phyloP scores from a whole-genome alignment of 37 sponge, comb jelly and placozoan genomes.

The Crambe crambe region DNA sequence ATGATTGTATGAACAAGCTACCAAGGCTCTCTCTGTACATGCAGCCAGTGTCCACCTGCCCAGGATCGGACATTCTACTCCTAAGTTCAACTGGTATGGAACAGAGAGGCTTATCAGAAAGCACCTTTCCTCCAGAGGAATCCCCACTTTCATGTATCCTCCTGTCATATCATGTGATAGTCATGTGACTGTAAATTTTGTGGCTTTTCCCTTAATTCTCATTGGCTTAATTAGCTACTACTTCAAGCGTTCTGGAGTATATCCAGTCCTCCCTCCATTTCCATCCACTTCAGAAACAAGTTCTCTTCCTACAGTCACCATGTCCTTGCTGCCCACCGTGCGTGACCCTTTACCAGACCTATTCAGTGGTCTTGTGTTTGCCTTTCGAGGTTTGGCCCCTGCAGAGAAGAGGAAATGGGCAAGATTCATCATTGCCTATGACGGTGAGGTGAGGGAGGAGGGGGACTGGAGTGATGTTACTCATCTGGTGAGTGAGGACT shows the following conservation, averaged over 20 bases:
- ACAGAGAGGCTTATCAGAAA: conserved; percentile 82
- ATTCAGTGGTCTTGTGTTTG: conserved; percentile 29
- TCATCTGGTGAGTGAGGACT: conserved; percentile 42
- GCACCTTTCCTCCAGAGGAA: conserved; percentile 65
- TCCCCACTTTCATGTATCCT: conserved; percentile 80
- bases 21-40: not conserved
- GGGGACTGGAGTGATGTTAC: conserved; percentile 24
- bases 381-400: conserved; percentile 4
- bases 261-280: not conserved
- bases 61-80: conserved; percentile 78
- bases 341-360: conserved; percentile 43
- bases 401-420: conserved; percentile 5
- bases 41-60: conserved; percentile 86
- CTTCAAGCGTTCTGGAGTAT: not conserved
- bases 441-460: conserved; percentile 32
- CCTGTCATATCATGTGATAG: not conserved
- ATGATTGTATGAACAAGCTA: too few relatives aligned
- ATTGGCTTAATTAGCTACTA: not conserved
- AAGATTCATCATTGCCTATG: conserved; percentile 58
- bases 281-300: not conserved
- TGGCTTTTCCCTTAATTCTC: not conserved
- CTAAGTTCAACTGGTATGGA: conserved; percentile 90
- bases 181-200: not conserved
- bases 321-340: too few relatives aligned
- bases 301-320: not conserved